Evolutionary conservation across 1,140 invertebrate species (phyloP).

Genomic region (Mylabris phalerata): DNA sequence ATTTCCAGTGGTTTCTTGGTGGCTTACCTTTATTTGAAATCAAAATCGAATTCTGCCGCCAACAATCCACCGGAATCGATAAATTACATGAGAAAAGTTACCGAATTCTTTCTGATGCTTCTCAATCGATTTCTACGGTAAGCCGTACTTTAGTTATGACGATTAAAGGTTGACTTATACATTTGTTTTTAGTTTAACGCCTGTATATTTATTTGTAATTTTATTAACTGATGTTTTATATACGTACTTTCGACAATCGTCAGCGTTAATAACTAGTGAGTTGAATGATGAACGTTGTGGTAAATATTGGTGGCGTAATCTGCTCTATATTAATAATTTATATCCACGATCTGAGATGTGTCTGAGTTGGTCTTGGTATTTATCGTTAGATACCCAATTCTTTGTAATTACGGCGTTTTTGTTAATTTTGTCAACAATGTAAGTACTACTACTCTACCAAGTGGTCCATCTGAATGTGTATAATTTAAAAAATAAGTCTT

Average conservation of each 20-base stretch:
- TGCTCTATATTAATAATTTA: conserved; percentile 58
- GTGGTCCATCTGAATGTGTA: too few relatives aligned
- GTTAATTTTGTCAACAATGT: conserved; percentile 50
- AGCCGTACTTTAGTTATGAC: conserved; percentile 5
- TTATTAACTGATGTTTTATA: conserved; percentile 46
- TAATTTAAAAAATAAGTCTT: too few relatives aligned
- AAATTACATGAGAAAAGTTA: conserved; percentile 28
- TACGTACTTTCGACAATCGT: conserved; percentile 44
- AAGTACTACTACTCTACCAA: conserved; percentile 27
- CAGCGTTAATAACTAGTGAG: conserved; percentile 47
- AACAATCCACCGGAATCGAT: conserved; percentile 11
- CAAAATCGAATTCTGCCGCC: conserved; percentile 17
- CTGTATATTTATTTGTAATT: conserved; percentile 49
- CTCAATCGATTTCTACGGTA: conserved; percentile 45
- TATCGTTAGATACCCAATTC: conserved; percentile 76
- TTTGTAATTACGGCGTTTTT: conserved; percentile 52
- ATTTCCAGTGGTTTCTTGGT: conserved; percentile 45
- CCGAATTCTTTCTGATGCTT: conserved; percentile 34
- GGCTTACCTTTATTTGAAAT: conserved; percentile 41
- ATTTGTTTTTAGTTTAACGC: conserved; percentile 43
- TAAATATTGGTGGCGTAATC: conserved; percentile 59
- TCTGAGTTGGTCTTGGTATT: conserved; percentile 75
- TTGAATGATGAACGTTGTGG: conserved; percentile 45
- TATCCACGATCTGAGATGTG: conserved; percentile 53
- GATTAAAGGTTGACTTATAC: too few relatives aligned